Conservation (phyloP, 2,888 invertebrate species). For the Caenorhabditis sinica region DNA sequence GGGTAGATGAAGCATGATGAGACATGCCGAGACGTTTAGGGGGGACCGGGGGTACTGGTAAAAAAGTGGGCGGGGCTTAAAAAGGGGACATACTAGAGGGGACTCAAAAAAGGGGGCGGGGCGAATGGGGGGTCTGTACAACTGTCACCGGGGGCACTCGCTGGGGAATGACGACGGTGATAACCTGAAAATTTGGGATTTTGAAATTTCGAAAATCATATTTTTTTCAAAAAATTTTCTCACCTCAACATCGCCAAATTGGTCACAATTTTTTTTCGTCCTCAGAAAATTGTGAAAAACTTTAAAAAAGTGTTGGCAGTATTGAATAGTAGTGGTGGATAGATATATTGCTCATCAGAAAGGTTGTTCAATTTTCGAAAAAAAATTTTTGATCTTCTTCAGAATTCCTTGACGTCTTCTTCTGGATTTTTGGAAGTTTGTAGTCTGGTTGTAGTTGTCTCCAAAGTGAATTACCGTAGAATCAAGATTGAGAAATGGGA, state of each 20-base stretch:
- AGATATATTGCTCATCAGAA: constrained; percentile 14
- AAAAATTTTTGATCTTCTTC: constrained; percentile 4
- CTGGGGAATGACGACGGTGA: constrained; percentile 63
- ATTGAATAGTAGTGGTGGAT: neutral
- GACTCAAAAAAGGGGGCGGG: constrained; percentile 9
- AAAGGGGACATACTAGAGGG: constrained; percentile 45
- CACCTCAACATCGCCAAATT: constrained; percentile 59
- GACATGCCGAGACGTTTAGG: too few species aligned
- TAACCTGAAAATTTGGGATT: constrained; percentile 45
- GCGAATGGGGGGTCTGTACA: constrained; percentile 59
- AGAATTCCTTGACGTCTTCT: constrained; percentile 1
- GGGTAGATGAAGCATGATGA: constrained; percentile 12
- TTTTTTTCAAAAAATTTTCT: constrained; percentile 10
- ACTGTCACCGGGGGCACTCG: constrained; percentile 65
- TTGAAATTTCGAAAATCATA: neutral
- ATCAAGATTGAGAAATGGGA: constrained; percentile 9
- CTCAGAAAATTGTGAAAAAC: neutral
- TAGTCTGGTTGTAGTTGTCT: constrained; percentile 1
- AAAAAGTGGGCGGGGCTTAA: constrained; percentile 12
- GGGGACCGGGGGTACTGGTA: too few species aligned
- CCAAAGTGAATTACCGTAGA: constrained; percentile 42
- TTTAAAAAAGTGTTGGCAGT: constrained; percentile 3
- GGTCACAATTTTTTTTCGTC: constrained; percentile 39
- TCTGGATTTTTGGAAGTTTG: constrained; percentile 14
- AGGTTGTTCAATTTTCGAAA: too few species aligned